Conservation (phyloP, 2,888 invertebrate species). For the Teinopalpus imperialis region DNA sequence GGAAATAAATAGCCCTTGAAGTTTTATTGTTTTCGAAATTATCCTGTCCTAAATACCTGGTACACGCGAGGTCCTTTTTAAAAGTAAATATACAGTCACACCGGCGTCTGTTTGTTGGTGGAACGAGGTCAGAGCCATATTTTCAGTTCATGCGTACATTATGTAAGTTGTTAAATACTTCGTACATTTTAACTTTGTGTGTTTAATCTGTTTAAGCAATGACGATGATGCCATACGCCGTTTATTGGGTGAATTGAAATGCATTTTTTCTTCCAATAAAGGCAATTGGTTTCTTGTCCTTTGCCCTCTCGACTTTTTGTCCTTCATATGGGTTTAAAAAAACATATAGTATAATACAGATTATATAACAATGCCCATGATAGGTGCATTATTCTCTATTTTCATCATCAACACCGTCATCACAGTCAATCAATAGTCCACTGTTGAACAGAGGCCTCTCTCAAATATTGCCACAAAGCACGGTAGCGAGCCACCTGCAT, state of each 20-base stretch:
- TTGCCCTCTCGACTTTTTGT: too few species aligned
- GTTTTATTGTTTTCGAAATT: slow-evolving; percentile 7
- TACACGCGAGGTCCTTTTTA: slow-evolving; percentile 29
- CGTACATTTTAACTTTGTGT: slow-evolving; percentile 6
- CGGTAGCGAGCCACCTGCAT: too few species aligned
- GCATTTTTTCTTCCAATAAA: slow-evolving; percentile 3
- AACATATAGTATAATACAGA: too few species aligned
- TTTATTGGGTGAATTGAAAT: slow-evolving; percentile 13
- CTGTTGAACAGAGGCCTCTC: too few species aligned
- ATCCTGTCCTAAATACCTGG: slow-evolving; percentile 29
- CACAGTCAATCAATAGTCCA: too few species aligned
- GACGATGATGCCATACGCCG: not conserved
- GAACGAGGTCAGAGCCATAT: slow-evolving; percentile 23
- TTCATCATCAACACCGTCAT: too few species aligned
- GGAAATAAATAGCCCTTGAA: not conserved
- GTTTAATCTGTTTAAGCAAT: slow-evolving; percentile 2
- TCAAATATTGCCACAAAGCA: too few species aligned
- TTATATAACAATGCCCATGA: too few species aligned
- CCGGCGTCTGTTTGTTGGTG: slow-evolving; percentile 4
- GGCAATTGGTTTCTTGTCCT: slow-evolving; percentile 10
- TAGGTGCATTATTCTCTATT: too few species aligned
- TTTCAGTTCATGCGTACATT: slow-evolving; percentile 14
- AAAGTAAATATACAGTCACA: slow-evolving; percentile 27
- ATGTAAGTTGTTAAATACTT: slow-evolving; percentile 17
- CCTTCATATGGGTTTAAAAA: too few species aligned